These are phyloP conservation scores for Vultur gryphus DNA, from an alignment of 2,797 vertebrate species.

Conservation along the genomic window DNA sequence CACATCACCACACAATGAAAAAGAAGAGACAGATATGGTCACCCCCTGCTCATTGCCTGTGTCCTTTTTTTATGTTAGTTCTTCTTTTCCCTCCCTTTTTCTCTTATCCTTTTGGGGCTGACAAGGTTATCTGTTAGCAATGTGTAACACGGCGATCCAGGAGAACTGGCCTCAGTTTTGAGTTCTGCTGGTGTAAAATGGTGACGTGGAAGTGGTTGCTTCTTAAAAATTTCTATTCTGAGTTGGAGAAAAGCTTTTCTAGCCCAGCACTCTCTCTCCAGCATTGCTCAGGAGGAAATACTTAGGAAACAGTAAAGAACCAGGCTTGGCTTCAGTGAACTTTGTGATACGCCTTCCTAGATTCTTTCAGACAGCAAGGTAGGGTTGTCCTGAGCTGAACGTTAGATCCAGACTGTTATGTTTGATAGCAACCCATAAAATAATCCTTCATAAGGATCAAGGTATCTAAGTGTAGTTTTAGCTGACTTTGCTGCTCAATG, in stretches of 20 bases:
- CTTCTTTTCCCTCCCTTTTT: rapidly evolving
- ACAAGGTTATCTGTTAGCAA: not conserved
- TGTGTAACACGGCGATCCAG: rapidly evolving
- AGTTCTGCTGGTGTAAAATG: not conserved
- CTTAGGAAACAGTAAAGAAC: not conserved
- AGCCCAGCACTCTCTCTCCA: not conserved
- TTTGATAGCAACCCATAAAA: not conserved
- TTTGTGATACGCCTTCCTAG: not conserved
- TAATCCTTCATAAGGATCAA: not conserved
- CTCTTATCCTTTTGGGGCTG: not conserved
- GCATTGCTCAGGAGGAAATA: not conserved
- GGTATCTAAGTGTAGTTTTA: not conserved
- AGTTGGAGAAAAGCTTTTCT: not conserved
- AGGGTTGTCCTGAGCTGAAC: not conserved
- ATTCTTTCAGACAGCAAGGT: not conserved
- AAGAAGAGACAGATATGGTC: not conserved
- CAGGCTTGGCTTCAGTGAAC: not conserved
- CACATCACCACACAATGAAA: not conserved
- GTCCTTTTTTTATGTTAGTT: not conserved
- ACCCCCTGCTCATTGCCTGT: not conserved
- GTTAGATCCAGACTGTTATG: not conserved
- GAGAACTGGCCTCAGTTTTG: not conserved
- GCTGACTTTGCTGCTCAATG: not conserved
- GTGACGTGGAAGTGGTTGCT: not conserved
- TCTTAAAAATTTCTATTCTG: not conserved